Evolutionary conservation across 2,888 invertebrate genomes (phyloP), one percentile per base, ranked within the genome.

Genomic region (Heliconius cydno): DNA sequence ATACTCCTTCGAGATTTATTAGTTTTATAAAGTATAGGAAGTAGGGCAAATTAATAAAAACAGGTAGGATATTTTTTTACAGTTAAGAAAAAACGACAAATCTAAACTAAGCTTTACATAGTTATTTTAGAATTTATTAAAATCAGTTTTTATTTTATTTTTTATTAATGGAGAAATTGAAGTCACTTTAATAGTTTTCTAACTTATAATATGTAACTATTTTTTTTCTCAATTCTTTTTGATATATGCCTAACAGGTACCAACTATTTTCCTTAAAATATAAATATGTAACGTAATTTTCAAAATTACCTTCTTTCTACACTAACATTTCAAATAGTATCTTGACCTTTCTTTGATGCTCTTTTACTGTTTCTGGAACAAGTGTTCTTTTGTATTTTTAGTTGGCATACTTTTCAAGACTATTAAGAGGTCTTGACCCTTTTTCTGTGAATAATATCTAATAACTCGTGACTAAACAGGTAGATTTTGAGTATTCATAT

Each of bases 301-400:
- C 13, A 38, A 73, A 60, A 73, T 60, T 60, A 34, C 34, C n/a
- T 73, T 38, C 73, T 73, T 73, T 7, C 52, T 73, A 60, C 57
- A 73, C 57, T 60, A 73, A 73, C 73, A 60, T 73, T 60, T 73
- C 60, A 73, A 73, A 73, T 73, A 73, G 60, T 60, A 73, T 60
- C 73, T 73, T 73, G 73, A 73, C 73, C 73, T 73, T 73, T 60
- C 73, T 73, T 73, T 60, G 73, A 73, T 73, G 73, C 73, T 73
- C 73, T 79, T 79, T 79, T 79, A 68, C 67, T 74, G 79, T 79
- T 79, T 79, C 79, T 79, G 66, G 79, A 79, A 52, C 79, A 79
- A 79, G 79, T 75, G 79, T 70, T 79, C 79, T 75, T 75, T 79
- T 79, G 74, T 79, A 79, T 79, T 79, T 78, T 79, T 79, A 79